A percentile compares a stretch with the other conserved stretches of the same genome.
phyloP scores from a whole-genome alignment of 2,888 invertebrate genomes.

The Nysson spinosus region DNA sequence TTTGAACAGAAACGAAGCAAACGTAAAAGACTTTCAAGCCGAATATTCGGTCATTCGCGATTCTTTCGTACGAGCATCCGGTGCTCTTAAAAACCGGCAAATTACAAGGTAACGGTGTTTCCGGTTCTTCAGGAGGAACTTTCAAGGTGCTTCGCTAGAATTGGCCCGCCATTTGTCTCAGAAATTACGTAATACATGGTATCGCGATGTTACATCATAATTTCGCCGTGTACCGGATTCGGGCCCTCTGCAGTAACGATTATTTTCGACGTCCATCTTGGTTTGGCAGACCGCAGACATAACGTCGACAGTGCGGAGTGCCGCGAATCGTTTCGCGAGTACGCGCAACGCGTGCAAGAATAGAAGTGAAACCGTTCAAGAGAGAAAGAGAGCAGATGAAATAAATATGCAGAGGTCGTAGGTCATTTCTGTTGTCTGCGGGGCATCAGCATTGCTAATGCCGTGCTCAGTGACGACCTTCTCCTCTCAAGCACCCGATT shows the following conservation, averaged over 20 bases:
- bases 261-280: conserved; percentile 33
- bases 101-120: neutral
- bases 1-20: no score
- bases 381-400: conserved; percentile 47
- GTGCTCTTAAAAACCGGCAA: neutral
- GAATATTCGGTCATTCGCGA: no score
- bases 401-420: conserved; percentile 62
- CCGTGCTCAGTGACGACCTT: conserved; percentile 51
- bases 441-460: conserved; percentile 72
- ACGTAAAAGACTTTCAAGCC: no score
- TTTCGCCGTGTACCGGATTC: conserved; percentile 26
- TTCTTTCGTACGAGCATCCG: neutral
- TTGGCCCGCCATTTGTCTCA: conserved; percentile 4
- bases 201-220: conserved; percentile 38
- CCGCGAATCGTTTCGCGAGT: neutral
- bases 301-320: no score
- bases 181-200: conserved; percentile 34
- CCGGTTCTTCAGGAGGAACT: neutral
- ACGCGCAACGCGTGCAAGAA: neutral
- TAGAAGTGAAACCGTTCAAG: conserved; percentile 1
- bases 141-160: conserved; percentile 16
- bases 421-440: conserved; percentile 61
- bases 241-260: conserved; percentile 20
- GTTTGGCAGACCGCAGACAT: conserved; percentile 25
- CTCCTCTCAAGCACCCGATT: conserved; percentile 9